These are phyloP conservation scores for Coelogynopora nodosa DNA, from an alignment of 2,888 invertebrate species.

Conservation along the genomic window DNA sequence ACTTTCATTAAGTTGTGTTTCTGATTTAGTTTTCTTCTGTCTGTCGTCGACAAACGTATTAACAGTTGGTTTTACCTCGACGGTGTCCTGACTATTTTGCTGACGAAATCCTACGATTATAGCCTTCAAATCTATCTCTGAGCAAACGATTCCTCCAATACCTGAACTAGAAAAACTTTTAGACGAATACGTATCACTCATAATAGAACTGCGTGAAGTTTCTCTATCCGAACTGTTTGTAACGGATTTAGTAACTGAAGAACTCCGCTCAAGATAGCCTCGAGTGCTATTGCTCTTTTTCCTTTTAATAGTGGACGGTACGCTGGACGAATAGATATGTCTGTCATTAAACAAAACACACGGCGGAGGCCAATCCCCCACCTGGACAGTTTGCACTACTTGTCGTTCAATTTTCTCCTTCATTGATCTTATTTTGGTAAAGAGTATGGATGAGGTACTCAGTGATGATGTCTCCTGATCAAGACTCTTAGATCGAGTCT, in stretches of 20 bases:
- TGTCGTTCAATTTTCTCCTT: conserved; percentile 36
- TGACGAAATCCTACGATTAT: conserved; percentile 46
- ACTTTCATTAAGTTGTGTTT: neutral
- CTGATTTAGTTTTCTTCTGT: neutral
- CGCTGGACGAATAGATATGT: neutral
- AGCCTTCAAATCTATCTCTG: conserved; percentile 49
- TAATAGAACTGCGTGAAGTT: neutral
- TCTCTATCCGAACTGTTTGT: neutral
- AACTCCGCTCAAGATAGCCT: neutral
- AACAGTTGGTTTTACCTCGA: neutral
- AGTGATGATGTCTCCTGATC: neutral
- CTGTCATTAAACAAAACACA: conserved; percentile 10
- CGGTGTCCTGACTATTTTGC: neutral
- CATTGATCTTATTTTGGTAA: conserved; percentile 18
- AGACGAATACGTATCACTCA: neutral
- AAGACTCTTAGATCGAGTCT: neutral
- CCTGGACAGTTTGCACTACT: conserved; percentile 39
- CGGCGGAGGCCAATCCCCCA: conserved; percentile 40
- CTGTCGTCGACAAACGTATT: neutral
- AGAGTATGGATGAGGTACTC: neutral
- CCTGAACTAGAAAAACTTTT: neutral
- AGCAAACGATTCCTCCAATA: conserved; percentile 50
- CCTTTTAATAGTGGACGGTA: neutral
- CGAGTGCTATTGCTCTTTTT: neutral
- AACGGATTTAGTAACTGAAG: neutral